Evolutionary conservation across 2,797 vertebrate species (phyloP), one percentile per base, ranked within the genome.

Genomic region (Lepilemur septentrionalis): DNA sequence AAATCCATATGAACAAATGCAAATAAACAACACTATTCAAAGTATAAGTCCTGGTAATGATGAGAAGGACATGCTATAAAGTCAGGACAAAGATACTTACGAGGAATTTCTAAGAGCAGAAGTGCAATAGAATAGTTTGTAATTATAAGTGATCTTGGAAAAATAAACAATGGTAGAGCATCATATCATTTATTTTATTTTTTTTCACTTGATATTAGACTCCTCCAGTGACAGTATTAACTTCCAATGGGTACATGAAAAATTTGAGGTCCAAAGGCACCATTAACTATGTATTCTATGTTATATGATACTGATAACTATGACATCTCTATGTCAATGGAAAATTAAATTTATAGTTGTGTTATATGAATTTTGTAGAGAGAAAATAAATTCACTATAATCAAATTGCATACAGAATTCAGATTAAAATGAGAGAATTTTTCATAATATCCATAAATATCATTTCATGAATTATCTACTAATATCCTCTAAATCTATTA

Each of bases 401-500:
- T 97, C 55, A 89, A 95, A 95, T n/a, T 89, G 17, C 38, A 82
- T 55, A 87, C 2, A 92, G 52, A 28, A 94, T 93, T 93, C 52
- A 96, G 38, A 92, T 79, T 94, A 94, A 98, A 96, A 95, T 28
- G 61, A 75, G 30, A 95, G 52, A 94, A 75, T 95, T 94, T 92
- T 97, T 92, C 30, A 94, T 84, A 90, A 94, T 96, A 96, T 92
- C 73, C 59, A 96, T 50, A 97, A 97, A 92, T 25, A 97, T 55
- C n/a, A 93, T 67, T 97, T 98, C 94, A 69, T 95, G 69, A 94
- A 94, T 96, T 93, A 91, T 70, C n/a, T 96, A 95, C 94, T 97
- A 98, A 83, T 96, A 28, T 94, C 89, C 86, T 69, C 91, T 97
- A 97, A 97, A 96, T 96, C 94, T 97, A 92, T 97, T 97, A 97